Percentiles rank a stretch among this genome's conserved stretches.
Evolutionary conservation across 2,113 vertebrate species (phyloP).

Genomic region (Pan troglodytes): NHGRI_mPanTro3-v2.1_pri NC_072410.2:44408001-44408500

Average conservation of each 20-base stretch:
- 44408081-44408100: background rate
- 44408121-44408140: background rate
- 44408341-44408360: background rate
- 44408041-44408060: accelerated
- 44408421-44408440: background rate
- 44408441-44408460: background rate
- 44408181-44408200: no score
- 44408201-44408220: background rate
- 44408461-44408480: background rate
- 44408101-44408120: no score
- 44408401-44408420: background rate
- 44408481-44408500: background rate
- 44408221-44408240: no score
- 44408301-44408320: background rate
- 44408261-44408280: background rate
- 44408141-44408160: background rate
- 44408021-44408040: no score
- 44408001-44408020: background rate
- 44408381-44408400: background rate
- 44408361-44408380: background rate
- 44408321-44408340: background rate
- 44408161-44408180: background rate
- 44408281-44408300: background rate
- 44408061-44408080: background rate
- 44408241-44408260: background rate